Evolutionary conservation across 2,888 invertebrate genomes (phyloP).

Genomic region (Leistus spinibarbis): DNA sequence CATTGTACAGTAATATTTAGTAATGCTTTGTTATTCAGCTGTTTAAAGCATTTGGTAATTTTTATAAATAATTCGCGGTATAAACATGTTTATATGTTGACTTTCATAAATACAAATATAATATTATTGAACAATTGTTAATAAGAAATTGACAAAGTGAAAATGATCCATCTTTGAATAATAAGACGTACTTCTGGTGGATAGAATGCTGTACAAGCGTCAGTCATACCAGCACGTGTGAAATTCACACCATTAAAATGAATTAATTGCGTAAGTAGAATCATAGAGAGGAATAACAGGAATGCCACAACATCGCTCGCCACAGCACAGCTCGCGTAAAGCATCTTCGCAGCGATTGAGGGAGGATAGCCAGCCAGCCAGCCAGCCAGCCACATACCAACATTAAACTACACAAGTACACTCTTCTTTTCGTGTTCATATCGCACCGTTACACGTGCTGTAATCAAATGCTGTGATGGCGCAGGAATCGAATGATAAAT

Average conservation of each 20-base stretch:
- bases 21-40: no score
- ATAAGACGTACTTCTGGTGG: neutral
- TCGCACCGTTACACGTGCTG: neutral
- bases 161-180: neutral
- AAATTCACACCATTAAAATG: neutral
- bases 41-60: no score
- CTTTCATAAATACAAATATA: no score
- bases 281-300: neutral
- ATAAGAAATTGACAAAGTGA: no score
- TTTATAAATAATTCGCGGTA: no score
- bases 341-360: neutral
- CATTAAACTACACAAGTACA: neutral
- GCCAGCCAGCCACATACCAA: no score
- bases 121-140: no score
- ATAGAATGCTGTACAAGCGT: neutral
- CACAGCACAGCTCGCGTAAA: neutral
- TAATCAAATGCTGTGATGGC: conserved; percentile 6
- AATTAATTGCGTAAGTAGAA: neutral
- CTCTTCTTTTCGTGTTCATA: neutral
- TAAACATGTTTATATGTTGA: no score
- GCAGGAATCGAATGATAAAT: conserved; percentile 39
- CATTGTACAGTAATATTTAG: neutral
- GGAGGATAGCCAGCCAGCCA: neutral
- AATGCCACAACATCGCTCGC: neutral
- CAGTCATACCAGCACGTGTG: neutral